Percentiles rank a stretch among this genome's conserved stretches.
phyloP scores from a whole-genome alignment of 2,113 vertebrate genomes.

The Pseudopipra pipra region DNA sequence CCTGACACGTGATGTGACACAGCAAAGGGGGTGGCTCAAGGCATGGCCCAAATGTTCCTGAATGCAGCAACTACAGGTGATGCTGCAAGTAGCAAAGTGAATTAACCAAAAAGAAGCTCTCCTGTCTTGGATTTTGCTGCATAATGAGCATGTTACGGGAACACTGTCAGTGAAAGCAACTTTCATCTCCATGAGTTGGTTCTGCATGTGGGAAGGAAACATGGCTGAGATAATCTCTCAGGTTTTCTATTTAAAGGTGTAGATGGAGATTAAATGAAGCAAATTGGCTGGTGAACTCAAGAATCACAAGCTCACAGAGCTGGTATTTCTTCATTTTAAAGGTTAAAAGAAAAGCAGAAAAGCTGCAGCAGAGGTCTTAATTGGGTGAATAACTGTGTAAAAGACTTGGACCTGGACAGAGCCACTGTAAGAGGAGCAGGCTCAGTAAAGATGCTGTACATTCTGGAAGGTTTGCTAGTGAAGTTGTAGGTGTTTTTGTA shows the following conservation, averaged over 20 bases:
- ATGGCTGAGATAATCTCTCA: not conserved
- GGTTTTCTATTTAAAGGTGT: not conserved
- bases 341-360: not conserved
- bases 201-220: not conserved
- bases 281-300: not conserved
- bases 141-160: rapidly evolving
- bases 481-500: not conserved
- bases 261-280: not conserved
- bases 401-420: not conserved
- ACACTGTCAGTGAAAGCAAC: not conserved
- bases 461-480: not conserved
- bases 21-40: not conserved
- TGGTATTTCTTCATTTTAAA: not conserved
- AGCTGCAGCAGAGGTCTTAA: not conserved
- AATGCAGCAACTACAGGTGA: not conserved
- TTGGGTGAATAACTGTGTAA: not conserved
- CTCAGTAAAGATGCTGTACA: not conserved
- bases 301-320: not conserved
- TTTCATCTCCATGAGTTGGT: not conserved
- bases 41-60: rapidly evolving
- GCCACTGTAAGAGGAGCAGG: not conserved
- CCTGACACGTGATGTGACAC: not conserved
- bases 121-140: not conserved
- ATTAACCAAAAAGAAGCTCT: not conserved
- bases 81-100: not conserved